Evolutionary conservation across 2,113 vertebrate species (phyloP), one percentile per base, ranked within the genome.

Genomic region (Misgurnus mizolepis): DNA sequence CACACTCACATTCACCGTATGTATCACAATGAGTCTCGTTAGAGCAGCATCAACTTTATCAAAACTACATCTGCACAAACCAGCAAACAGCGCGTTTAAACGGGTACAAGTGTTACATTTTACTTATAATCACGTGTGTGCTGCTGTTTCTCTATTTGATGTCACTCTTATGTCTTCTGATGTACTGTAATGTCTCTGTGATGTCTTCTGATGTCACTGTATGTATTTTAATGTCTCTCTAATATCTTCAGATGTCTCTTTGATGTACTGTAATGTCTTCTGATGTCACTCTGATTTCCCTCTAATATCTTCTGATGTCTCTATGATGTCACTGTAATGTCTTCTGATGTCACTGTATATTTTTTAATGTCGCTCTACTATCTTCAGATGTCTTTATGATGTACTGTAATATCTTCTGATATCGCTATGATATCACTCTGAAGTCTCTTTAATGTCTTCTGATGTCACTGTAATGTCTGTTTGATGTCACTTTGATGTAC

Each of bases 21-120:
- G 1, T 61, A 11, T 22, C 65, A 90, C 70, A 39, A 94, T 94
- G 93, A 88, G 85, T 56, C 7, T 93, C 4, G 66, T 93, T n/a
- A 90, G 83, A 84, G 88, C 90, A 14, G 88, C 87, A 0, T 65
- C 92, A 22, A 80, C 17, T 41, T 55, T 92, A 39, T 78, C 88
- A 0, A 91, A 86, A 49, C 81, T 60, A 7, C 86, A 86, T 34
- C 9, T 88, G 43, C 79, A 83, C 34, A 73, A 84, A 6, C 83
- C 88, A 5, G 80, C 82, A 27, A 88, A 85, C 64, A 84, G 79
- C 71, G 87, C 89, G 7, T 9, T 89, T 0, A 93, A 88, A 78
- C 89, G 92, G 89, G 93, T 92, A 87, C 70, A 39, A 45, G 41
- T 61, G n/a, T 8, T 34, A 34, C 27, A 34, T 34, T 34, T 34